Conservation (phyloP, 2,888 invertebrate genomes). For the Linyphia triangularis region DNA sequence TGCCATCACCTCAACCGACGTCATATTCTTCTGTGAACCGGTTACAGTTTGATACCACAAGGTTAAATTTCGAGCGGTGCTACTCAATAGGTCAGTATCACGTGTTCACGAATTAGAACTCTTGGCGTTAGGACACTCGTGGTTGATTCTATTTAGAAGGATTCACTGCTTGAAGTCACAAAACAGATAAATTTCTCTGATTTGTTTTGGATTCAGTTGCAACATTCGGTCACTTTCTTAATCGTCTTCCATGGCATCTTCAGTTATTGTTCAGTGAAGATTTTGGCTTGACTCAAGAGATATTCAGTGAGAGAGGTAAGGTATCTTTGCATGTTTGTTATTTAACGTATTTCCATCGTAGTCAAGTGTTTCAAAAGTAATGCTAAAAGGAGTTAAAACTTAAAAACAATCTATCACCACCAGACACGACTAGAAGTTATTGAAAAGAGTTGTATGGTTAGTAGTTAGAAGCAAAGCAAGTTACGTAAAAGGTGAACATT, state of each 20-base stretch:
- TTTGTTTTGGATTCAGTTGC: background rate
- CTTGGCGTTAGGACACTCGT: background rate
- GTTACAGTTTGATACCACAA: slow-evolving; percentile 32
- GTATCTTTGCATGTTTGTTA: no score
- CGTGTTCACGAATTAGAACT: slow-evolving; percentile 8
- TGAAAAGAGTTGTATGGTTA: no score
- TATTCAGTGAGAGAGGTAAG: background rate
- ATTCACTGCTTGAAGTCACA: background rate
- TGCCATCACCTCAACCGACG: background rate
- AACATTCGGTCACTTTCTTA: background rate
- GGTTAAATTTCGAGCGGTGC: slow-evolving; percentile 17
- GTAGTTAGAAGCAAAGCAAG: no score
- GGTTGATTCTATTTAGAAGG: background rate
- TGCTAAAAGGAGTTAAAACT: no score
- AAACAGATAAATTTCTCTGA: background rate
- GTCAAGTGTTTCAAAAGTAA: no score
- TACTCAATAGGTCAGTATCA: slow-evolving; percentile 5
- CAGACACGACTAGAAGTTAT: no score
- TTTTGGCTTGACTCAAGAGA: background rate
- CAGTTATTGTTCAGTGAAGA: background rate
- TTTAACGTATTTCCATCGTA: no score
- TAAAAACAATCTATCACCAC: no score
- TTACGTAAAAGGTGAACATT: no score
- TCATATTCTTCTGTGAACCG: slow-evolving; percentile 5
- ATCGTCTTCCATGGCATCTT: background rate